These are phyloP conservation scores for Lepidurus apus DNA, from an alignment of 1,140 invertebrate species.

Conservation along the genomic window DNA sequence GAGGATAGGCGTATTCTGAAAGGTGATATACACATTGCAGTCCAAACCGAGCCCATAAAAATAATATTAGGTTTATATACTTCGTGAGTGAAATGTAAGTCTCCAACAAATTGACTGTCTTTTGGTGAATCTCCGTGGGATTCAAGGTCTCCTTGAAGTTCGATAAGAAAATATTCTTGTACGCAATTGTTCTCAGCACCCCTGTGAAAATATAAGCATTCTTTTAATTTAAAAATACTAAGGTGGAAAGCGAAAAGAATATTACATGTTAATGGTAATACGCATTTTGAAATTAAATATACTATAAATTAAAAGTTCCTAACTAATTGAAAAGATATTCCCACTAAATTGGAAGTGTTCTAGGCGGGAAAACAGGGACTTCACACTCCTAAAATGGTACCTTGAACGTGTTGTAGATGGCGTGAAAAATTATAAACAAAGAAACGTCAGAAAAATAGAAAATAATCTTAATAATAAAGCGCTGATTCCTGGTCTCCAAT, in stretches of 20 bases:
- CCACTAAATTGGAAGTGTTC: not conserved
- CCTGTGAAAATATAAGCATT: not conserved
- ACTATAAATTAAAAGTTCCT: not conserved
- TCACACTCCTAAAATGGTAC: no score
- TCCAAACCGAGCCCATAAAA: not conserved
- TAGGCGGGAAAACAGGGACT: not conserved
- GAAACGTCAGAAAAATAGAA: no score
- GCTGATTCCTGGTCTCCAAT: not conserved
- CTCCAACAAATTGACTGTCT: not conserved
- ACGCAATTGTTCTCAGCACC: not conserved
- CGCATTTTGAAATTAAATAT: not conserved
- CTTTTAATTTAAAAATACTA: not conserved
- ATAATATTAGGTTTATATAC: not conserved
- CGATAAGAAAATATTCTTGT: not conserved
- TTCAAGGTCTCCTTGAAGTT: not conserved
- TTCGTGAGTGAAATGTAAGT: not conserved
- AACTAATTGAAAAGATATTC: not conserved
- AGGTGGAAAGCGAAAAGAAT: not conserved
- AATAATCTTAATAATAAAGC: no score
- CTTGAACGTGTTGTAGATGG: no score
- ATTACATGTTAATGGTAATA: not conserved
- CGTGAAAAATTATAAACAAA: no score
- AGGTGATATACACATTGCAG: not conserved
- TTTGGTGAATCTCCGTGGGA: not conserved
- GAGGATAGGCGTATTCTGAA: not conserved